Percentiles rank a stretch among this genome's conserved stretches.
These are phyloP conservation scores for Lordiphosa fenestrarum DNA, from an alignment of 2,888 invertebrate species.

Conservation along the genomic window DNA sequence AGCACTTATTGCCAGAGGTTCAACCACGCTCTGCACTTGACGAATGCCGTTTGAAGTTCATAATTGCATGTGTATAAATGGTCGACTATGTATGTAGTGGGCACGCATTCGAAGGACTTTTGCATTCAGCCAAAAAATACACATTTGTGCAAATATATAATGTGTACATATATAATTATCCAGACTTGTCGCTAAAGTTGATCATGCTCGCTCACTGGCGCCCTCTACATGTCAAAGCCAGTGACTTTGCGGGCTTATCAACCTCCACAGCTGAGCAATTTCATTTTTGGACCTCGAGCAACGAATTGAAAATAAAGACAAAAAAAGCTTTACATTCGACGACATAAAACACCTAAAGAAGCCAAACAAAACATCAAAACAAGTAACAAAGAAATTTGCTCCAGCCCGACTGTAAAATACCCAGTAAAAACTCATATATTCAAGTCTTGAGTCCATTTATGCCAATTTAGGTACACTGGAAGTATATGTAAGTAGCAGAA, in stretches of 20 bases:
- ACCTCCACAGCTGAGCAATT: constrained; percentile 13
- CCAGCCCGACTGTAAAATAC: neutral
- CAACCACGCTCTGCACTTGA: constrained; percentile 10
- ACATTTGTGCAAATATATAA: neutral
- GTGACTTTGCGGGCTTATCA: constrained; percentile 37
- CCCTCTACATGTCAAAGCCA: constrained; percentile 43
- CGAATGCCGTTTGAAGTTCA: constrained; percentile 12
- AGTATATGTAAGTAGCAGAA: too few relatives aligned
- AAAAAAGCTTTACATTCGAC: constrained; percentile 50
- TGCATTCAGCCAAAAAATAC: constrained; percentile 14
- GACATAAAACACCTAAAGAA: constrained; percentile 60
- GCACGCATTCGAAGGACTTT: constrained; percentile 40
- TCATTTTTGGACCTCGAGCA: constrained; percentile 22
- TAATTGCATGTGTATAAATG: too few relatives aligned
- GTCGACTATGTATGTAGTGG: constrained; percentile 6
- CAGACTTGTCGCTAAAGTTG: constrained; percentile 38
- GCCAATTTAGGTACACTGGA: too few relatives aligned
- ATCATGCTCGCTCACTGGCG: constrained; percentile 41
- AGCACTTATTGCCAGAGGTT: constrained; percentile 27
- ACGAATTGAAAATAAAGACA: constrained; percentile 19
- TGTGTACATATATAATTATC: constrained; percentile 13
- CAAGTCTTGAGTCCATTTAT: too few relatives aligned
- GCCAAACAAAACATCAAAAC: constrained; percentile 55
- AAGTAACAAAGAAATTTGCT: neutral
- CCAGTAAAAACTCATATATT: neutral